phyloP scores from a whole-genome alignment of 2,888 invertebrate genomes.

The Steinernema hermaphroditum region DNA sequence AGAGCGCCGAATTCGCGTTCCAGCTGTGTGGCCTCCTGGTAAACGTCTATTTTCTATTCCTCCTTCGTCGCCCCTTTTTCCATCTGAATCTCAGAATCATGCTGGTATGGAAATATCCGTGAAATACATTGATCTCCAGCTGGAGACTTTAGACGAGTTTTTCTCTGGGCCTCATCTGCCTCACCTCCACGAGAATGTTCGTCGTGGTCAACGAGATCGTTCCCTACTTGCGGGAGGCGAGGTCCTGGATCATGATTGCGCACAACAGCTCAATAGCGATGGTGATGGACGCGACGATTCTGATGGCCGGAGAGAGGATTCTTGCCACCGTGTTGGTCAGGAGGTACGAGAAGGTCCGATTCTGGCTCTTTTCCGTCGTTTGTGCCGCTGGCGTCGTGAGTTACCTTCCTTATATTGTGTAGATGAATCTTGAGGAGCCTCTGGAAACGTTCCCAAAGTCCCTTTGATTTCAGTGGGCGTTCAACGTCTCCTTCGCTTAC shows the following conservation, averaged over 20 bases:
- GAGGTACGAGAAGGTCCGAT: background rate
- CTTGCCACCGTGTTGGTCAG: background rate
- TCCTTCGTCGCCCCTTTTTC: background rate
- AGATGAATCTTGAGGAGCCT: too few species aligned
- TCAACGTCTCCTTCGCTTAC: background rate
- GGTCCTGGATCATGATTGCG: background rate
- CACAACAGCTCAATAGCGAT: background rate
- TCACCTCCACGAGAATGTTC: background rate
- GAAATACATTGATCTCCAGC: background rate
- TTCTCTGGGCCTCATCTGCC: background rate
- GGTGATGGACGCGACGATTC: background rate
- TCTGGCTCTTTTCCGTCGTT: background rate
- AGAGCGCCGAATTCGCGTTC: background rate
- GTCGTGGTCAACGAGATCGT: background rate
- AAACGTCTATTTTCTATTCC: background rate
- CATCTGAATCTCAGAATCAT: conserved; percentile 8
- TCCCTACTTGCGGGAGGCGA: background rate
- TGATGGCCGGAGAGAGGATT: conserved; percentile 9
- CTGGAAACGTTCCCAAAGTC: too few species aligned
- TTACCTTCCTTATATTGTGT: too few species aligned
- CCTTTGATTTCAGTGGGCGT: background rate
- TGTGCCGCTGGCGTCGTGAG: background rate
- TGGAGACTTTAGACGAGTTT: background rate
- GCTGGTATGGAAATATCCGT: background rate
- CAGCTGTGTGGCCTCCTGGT: background rate